These are phyloP conservation scores for Premnoplex brunnescens DNA, from an alignment of 2,797 vertebrate species.

Conservation along the genomic window DNA sequence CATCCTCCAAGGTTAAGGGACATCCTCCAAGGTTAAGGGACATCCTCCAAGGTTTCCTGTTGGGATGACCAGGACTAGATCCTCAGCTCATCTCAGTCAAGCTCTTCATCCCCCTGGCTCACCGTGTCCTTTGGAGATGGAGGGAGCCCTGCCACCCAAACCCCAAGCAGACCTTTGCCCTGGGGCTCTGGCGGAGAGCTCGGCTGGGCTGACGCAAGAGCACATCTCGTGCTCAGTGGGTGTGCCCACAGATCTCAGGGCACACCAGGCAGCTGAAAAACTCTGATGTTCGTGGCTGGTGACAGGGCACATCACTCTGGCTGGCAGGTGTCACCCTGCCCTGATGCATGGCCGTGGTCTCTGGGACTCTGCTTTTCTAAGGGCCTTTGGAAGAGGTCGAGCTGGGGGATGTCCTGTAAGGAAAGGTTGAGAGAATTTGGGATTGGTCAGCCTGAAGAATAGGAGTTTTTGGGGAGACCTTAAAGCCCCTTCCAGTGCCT, in stretches of 20 bases:
- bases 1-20: no score
- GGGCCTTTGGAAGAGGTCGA: background rate
- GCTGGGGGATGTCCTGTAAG: background rate
- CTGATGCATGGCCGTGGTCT: background rate
- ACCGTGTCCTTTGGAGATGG: fast-evolving
- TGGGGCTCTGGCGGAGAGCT: background rate
- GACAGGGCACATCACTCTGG: background rate
- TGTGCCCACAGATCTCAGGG: background rate
- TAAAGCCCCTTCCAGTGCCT: background rate
- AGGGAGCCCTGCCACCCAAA: background rate
- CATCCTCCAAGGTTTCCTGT: background rate
- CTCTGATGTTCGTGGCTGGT: fast-evolving
- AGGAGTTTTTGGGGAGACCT: background rate
- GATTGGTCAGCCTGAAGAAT: background rate
- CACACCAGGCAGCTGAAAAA: background rate
- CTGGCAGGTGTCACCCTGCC: background rate
- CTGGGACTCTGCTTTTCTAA: background rate
- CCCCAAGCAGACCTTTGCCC: conserved; percentile 3
- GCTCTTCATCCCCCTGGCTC: background rate
- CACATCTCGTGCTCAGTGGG: background rate
- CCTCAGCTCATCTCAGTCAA: background rate
- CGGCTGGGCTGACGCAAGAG: background rate
- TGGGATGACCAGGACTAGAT: no score
- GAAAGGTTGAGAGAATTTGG: no score
- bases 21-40: background rate